Base-by-base conservation (phyloP, 2,113 vertebrate species). In the Oplegnathus fasciatus region DNA sequence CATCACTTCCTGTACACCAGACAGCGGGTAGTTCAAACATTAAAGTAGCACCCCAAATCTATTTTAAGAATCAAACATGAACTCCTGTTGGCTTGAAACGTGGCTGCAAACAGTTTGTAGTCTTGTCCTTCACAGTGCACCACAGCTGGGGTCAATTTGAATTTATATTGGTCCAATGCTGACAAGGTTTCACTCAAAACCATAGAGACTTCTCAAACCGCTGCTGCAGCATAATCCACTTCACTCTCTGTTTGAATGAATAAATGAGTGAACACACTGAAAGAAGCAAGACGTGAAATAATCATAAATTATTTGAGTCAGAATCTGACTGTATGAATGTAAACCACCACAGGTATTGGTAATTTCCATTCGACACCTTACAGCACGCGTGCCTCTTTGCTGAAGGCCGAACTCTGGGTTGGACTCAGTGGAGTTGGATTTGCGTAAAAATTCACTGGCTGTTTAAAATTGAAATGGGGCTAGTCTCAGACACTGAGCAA, bases 401-500 rank as follows among this genome's bases (percentile, higher is more conserved):
- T 48, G 9, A 65, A 75, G 34, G 73, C 64, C 2, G 3, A 64
- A 54, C 44, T 74, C 65, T 2, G 0, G 2, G 66, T 34, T 65
- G 46, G 24, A 18, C 30, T 68, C 62, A 1, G 42, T 11, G 22
- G 11, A 48, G 30, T 37, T 10, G 24, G 40, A 58, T 28, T 7
- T 20, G n/a, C 44, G 13, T 40, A 26, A 9, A 28, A 75, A 28
- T 17, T 60, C 4, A 28, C 2, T 17, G 26, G 26, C 9, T 84
- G 30, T 64, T 54, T 54, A 30, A 61, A 80, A 81, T 32, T 32
- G n/a, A 84, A 83, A 78, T 18, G n/a, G 9, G 17, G 15, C 54
- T 20, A 20, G 40, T 87, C 54, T 84, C 84, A 60, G 61, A 75
- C 58, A 67, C 65, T 67, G 50, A 11, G 69, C 58, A 67, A 54